These are phyloP conservation scores for Cydia pomonella DNA, from an alignment of 1,140 invertebrate genomes.

Conservation along the genomic window DNA sequence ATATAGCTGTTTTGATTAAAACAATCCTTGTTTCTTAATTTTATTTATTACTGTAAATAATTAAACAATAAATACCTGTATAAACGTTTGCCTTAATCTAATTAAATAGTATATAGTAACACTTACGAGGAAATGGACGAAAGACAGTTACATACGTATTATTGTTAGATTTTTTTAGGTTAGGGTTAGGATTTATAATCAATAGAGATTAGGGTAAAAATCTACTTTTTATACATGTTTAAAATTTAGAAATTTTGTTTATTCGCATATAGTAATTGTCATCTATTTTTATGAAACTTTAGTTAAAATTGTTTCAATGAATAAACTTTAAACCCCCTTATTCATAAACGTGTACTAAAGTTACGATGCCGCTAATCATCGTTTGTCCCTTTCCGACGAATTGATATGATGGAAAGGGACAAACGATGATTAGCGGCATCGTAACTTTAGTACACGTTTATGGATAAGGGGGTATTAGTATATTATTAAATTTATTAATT, in stretches of 20 bases:
- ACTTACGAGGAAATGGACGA: constrained; percentile 31
- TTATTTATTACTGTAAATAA: constrained; percentile 27
- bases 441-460: too few relatives aligned
- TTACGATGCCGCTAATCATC: too few relatives aligned
- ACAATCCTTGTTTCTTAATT: not conserved
- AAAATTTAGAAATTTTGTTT: not conserved
- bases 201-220: constrained; percentile 25
- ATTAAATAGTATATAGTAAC: not conserved
- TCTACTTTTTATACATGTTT: not conserved
- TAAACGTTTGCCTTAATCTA: constrained; percentile 14
- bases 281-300: not conserved
- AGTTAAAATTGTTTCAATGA: not conserved
- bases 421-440: too few relatives aligned
- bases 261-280: not conserved
- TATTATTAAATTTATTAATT: not conserved
- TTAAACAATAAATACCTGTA: constrained; percentile 33
- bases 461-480: too few relatives aligned
- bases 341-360: too few relatives aligned
- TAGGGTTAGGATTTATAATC: constrained; percentile 7
- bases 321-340: too few relatives aligned
- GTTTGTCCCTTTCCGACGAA: too few relatives aligned
- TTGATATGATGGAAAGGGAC: too few relatives aligned
- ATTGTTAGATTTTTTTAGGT: constrained; percentile 19
- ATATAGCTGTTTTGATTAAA: not conserved
- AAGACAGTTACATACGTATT: constrained; percentile 24